Evolutionary conservation across 2,797 vertebrate species (phyloP).

Genomic region (Onychomys torridus): DNA sequence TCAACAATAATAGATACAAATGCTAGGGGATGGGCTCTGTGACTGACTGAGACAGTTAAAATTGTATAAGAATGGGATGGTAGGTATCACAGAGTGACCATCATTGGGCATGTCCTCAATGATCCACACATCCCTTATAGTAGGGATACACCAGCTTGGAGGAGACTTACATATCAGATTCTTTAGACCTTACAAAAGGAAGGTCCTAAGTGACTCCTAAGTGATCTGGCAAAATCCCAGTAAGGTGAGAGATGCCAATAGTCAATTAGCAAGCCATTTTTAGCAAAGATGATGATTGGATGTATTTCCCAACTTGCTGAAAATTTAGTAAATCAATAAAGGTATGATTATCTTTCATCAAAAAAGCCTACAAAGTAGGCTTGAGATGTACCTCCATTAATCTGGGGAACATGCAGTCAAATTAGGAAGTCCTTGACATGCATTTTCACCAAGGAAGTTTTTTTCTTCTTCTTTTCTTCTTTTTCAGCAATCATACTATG

Average conservation of each 20-base stretch:
- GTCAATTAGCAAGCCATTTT: not conserved
- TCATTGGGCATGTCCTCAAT: not conserved
- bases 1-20: not conserved
- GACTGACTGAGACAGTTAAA: not conserved
- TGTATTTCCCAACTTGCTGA: not conserved
- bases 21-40: not conserved
- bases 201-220: not conserved
- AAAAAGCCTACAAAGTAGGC: not conserved
- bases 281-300: not conserved
- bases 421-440: not conserved
- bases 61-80: not conserved
- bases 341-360: not conserved
- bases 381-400: not conserved
- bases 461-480: not conserved
- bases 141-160: not conserved
- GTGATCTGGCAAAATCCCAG: not conserved
- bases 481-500: not conserved
- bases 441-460: not conserved
- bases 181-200: not conserved
- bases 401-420: not conserved
- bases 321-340: slow-evolving; percentile 49
- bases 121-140: not conserved
- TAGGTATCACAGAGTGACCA: not conserved
- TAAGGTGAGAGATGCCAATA: not conserved
- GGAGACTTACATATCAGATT: not conserved